Conservation (phyloP, 1,140 invertebrate genomes). For the Andricus grossulariae region DNA sequence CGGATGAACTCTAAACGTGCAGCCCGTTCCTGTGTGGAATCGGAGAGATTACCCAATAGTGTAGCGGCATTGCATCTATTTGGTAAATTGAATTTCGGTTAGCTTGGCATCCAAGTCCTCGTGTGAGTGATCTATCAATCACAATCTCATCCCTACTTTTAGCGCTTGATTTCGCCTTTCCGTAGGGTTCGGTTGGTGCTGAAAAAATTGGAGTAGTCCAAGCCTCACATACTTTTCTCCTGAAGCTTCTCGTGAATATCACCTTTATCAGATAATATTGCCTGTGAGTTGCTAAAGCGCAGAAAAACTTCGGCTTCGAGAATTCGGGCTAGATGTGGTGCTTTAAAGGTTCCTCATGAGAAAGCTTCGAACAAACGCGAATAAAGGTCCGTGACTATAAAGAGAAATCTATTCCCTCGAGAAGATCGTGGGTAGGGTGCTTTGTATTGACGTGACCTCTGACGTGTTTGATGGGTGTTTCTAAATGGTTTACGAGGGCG, state of each 20-base stretch:
- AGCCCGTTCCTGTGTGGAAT: too few relatives aligned
- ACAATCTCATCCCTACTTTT: too few relatives aligned
- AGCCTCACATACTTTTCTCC: not conserved
- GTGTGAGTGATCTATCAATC: too few relatives aligned
- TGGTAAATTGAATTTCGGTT: too few relatives aligned
- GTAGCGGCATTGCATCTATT: too few relatives aligned
- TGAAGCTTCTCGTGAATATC: not conserved
- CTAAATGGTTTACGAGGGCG: conserved; percentile 6
- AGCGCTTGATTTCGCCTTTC: too few relatives aligned
- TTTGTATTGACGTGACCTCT: conserved; percentile 21
- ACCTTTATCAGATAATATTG: not conserved
- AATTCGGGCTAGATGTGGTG: not conserved
- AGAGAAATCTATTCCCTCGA: too few relatives aligned
- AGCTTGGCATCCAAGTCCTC: too few relatives aligned
- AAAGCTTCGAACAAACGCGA: conserved; percentile 32
- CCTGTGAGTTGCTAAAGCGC: not conserved
- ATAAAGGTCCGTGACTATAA: not conserved
- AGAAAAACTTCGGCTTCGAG: not conserved
- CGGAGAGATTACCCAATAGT: too few relatives aligned
- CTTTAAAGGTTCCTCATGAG: not conserved
- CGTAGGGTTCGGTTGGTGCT: too few relatives aligned
- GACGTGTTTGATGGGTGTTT: not conserved
- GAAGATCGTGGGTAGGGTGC: conserved; percentile 25
- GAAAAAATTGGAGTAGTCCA: too few relatives aligned
- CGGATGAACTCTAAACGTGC: too few relatives aligned